Conservation (phyloP, 2,113 vertebrate species). For the Chamaetylas fuelleborni region DNA sequence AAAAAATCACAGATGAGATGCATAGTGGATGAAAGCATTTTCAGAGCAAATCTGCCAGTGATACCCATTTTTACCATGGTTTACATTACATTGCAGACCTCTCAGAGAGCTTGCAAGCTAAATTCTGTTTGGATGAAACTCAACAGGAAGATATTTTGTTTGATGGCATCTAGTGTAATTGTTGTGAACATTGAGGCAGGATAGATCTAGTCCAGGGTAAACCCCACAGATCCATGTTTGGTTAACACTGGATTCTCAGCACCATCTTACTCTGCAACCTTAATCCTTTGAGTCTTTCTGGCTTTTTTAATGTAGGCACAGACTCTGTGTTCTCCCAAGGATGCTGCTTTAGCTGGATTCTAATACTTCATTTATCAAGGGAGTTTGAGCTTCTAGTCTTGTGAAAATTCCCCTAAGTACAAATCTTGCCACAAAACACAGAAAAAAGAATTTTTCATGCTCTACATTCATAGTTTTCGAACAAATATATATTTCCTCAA, state of each 20-base stretch:
- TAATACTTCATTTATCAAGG: neutral
- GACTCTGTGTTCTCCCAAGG: neutral
- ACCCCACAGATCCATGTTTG: neutral
- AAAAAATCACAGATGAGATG: neutral
- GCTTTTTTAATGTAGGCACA: neutral
- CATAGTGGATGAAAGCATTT: neutral
- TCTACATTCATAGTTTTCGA: neutral
- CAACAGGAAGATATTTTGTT: neutral
- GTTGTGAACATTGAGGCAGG: neutral
- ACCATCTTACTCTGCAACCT: neutral
- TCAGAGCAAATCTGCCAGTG: neutral
- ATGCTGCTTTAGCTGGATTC: neutral
- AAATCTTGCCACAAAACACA: neutral
- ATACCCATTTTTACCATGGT: neutral
- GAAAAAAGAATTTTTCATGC: neutral
- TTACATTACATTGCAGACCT: neutral
- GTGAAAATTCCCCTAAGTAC: neutral
- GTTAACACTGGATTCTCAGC: neutral
- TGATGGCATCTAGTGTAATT: neutral
- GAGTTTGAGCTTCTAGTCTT: neutral
- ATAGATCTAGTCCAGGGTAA: neutral
- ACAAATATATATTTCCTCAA: neutral
- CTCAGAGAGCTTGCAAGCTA: neutral
- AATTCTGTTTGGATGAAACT: neutral
- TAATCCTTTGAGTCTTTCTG: neutral